Evolutionary conservation across 2,888 invertebrate genomes (phyloP).

Genomic region (Leptinotarsa haldemani): DNA sequence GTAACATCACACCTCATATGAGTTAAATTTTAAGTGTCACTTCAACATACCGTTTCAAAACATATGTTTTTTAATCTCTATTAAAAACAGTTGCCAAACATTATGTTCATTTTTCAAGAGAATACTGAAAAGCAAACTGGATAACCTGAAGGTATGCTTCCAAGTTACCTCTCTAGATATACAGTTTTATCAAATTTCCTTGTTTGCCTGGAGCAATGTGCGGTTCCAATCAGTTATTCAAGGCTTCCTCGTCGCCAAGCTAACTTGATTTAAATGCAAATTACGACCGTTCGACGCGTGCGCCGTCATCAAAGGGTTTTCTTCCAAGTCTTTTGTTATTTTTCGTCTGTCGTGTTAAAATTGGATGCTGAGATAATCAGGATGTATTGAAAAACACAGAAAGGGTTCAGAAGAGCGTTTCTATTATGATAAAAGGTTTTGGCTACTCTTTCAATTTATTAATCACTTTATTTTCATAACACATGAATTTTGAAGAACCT

Average conservation of each 20-base stretch:
- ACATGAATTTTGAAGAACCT: background rate
- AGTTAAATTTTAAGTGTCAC: too few relatives aligned
- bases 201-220: background rate
- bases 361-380: slow-evolving; percentile 2
- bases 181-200: background rate
- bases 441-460: background rate
- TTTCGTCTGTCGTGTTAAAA: background rate
- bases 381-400: background rate
- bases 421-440: background rate
- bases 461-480: background rate
- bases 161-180: too few relatives aligned
- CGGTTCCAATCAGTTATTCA: slow-evolving; percentile 36
- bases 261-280: slow-evolving; percentile 60
- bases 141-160: too few relatives aligned
- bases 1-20: too few relatives aligned
- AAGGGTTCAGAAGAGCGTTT: background rate
- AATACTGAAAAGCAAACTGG: too few relatives aligned
- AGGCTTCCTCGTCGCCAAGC: slow-evolving; percentile 40
- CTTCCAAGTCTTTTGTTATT: background rate
- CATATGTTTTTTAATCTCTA: too few relatives aligned
- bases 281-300: slow-evolving; percentile 55
- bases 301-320: slow-evolving; percentile 39
- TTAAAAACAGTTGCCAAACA: too few relatives aligned
- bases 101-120: too few relatives aligned
- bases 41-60: too few relatives aligned